Evolutionary conservation across 2,888 invertebrate species (phyloP).

Genomic region (Pachycephus smyrnensis): DNA sequence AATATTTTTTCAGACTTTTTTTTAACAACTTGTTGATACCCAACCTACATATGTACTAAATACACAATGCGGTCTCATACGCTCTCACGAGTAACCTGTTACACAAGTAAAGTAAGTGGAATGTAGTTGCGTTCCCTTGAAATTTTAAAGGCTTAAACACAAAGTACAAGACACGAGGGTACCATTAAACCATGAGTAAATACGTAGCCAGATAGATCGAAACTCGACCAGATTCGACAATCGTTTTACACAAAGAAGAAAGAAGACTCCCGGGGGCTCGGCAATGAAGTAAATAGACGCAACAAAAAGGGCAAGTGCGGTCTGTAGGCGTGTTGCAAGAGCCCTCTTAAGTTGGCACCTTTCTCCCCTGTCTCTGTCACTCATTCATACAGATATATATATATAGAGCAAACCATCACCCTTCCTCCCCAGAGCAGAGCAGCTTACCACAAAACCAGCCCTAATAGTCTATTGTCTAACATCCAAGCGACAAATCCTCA

Average conservation of each 20-base stretch:
- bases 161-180: background rate
- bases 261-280: background rate
- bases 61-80: background rate
- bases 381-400: background rate
- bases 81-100: background rate
- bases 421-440: slow-evolving; percentile 34
- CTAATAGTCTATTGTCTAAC: slow-evolving; percentile 65
- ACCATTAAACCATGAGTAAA: background rate
- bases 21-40: background rate
- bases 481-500: slow-evolving; percentile 50
- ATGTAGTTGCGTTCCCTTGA: background rate
- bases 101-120: background rate
- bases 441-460: slow-evolving; percentile 58
- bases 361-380: background rate
- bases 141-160: background rate
- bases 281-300: slow-evolving; percentile 1
- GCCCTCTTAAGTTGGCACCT: slow-evolving; percentile 9
- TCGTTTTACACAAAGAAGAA: background rate
- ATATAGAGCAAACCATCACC: background rate
- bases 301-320: background rate
- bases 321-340: background rate
- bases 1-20: background rate
- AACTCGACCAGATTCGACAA: background rate
- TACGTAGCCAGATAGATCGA: background rate
- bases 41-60: background rate